Conservation (phyloP, 2,113 vertebrate species). For the Gymnocephalus cernua region DNA sequence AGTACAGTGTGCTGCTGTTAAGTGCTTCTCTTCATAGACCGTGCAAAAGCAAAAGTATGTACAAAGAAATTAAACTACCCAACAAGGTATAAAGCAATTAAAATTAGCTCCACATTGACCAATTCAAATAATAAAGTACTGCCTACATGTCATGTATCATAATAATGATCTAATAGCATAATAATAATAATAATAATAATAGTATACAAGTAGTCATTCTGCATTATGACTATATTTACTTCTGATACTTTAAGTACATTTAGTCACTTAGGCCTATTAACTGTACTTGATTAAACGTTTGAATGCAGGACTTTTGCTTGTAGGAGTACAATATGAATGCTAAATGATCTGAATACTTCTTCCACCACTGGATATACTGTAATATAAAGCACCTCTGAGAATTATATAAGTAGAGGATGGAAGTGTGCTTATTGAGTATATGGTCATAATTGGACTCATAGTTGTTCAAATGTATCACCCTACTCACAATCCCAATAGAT, state of each 20-base stretch:
- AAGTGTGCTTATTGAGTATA: neutral
- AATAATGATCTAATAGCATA: neutral
- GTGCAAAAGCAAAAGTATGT: neutral
- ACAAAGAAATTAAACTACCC: neutral
- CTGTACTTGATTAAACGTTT: too few relatives aligned
- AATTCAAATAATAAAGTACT: neutral
- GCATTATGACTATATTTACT: neutral
- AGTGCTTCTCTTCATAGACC: neutral
- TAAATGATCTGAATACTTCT: too few relatives aligned
- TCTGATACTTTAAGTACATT: too few relatives aligned
- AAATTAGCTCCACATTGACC: neutral
- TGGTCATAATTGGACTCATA: neutral
- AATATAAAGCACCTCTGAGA: neutral
- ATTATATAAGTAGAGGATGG: neutral
- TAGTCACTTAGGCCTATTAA: too few relatives aligned
- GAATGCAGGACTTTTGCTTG: too few relatives aligned
- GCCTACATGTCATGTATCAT: neutral
- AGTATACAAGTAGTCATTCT: neutral
- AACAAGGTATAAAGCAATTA: neutral
- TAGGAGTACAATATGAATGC: too few relatives aligned
- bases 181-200: neutral
- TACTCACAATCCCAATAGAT: neutral
- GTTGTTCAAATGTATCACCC: neutral
- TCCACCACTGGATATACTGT: neutral
- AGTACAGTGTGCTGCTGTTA: neutral